Base-by-base conservation (phyloP, 2,888 invertebrate genomes). In the Ephialtes manifestator region DNA sequence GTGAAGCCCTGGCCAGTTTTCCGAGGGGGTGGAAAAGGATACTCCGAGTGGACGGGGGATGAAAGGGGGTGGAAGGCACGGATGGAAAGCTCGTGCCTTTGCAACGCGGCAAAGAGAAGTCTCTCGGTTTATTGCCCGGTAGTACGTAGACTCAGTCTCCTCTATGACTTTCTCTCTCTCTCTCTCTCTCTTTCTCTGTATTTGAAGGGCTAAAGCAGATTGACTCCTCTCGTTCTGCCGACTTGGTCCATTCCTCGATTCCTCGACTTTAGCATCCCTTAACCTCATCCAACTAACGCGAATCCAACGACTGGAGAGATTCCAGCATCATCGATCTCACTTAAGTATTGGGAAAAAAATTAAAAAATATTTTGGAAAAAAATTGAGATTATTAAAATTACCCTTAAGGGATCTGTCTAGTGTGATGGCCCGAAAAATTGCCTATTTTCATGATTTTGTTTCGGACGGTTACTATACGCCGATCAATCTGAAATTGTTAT, bases 111-210 rank as follows among this genome's bases (percentile, higher is more conserved):
- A 88, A 90, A 90, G 88, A 88, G 89, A 88, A 86, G 79, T 87
- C 86, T 87, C 87, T 89, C 87, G 84, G 89, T 89, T 90, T 91
- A 89, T 89, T 85, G 87, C 88, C 77, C 83, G 82, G 35, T 72
- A 83, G 82, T 85, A 83, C 58, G 78, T 55, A 80, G 24, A 79
- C 51, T 55, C 51, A 58, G 39, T 51, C 63, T 70, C 86, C 63
- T 70, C 86, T 81, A 74, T 78, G 87, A 86, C 81, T 86, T 24
- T 31, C 20, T 65, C 39, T 39, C 39, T 39, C 39, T 39, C 39
- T 39, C 39, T 39, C 39, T 39, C 39, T 39, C 39, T 39, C 35
- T 24, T 2, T 86, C 31, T 28, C 18, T 63, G 35, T 28, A 65
- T 65, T 67, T 24, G 68, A 67, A 53, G 70, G 72, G 67, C 77